Base-by-base conservation (phyloP, 2,888 invertebrate species). In the Leptinotarsa juncta region DNA sequence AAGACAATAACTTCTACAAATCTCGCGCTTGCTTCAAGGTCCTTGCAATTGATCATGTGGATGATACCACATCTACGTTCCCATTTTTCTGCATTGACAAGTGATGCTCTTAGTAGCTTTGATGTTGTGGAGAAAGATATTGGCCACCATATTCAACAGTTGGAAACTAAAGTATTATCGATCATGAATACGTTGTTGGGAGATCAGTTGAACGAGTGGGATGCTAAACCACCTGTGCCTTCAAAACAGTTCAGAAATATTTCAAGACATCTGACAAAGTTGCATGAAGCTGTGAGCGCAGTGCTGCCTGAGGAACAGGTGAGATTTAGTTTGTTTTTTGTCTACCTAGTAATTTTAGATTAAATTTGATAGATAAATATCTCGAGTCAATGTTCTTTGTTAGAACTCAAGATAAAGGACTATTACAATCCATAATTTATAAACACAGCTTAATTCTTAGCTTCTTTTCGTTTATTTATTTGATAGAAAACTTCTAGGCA, bases 1-100 rank as follows among this genome's bases (percentile, higher is more conserved):
- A 96, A 96, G 89, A 97, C 96, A 42, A 98, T 98, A 79, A 97
- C 98, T 4, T 97, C 96, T 83, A 95, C 96, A 51, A 98, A 98
- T 89, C 90, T 99, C 83, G 97, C 96, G 14, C 88, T 97, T 79
- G 94, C 96, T 0, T 95, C 95, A 16, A 90, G 96, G 81, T 95
- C 96, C 49, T 88, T 97, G 50, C 95, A 96, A 84, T 90, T 97
- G 32, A 90, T 97, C 65, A 88, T 95, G 71, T 95, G 95, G 94
- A 89, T 95, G 79, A 89, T 96, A 84, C 95, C 95, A 1, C 91
- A 93, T 82, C 90, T 96, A 51, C 91, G 91, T 84, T 87, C 89
- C 60, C 93, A 95, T 83, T 94, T 96, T 86, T 91, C 91, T 84
- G 89, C 90, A 65, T 84, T 91, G 53, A 90, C 91, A 78, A 89